phyloP scores from a whole-genome alignment of 64 coral and sea anemone species.

The Montipora efflorescens region DNA sequence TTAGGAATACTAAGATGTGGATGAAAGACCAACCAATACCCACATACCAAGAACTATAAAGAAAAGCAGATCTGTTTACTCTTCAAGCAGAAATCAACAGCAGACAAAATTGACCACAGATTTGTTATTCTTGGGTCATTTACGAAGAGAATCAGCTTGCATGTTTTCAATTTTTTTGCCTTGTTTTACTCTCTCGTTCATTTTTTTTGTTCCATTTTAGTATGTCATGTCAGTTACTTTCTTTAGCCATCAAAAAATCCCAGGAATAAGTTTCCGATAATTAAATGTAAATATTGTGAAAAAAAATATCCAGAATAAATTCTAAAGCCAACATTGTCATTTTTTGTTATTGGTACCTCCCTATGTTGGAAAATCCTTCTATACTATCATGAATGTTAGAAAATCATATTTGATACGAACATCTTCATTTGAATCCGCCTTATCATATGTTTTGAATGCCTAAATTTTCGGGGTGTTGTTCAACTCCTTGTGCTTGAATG shows the following conservation, averaged over 20 bases:
- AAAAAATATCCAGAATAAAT: background rate
- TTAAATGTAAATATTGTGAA: slow-evolving; percentile 1
- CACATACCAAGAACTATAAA: background rate
- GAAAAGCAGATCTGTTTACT: background rate
- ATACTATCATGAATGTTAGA: too few relatives aligned
- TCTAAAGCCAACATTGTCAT: background rate
- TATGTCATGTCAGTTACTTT: too few relatives aligned
- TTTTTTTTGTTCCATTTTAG: too few relatives aligned
- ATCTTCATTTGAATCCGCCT: too few relatives aligned
- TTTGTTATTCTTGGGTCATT: background rate
- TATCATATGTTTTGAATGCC: too few relatives aligned
- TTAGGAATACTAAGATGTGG: background rate
- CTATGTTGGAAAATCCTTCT: background rate
- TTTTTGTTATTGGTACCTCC: background rate
- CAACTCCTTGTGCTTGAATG: background rate
- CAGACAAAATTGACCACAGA: background rate
- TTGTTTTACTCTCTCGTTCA: too few relatives aligned
- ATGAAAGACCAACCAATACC: background rate
- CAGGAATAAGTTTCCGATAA: background rate
- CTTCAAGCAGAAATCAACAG: background rate
- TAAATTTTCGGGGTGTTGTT: background rate
- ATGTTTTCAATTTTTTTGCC: too few relatives aligned
- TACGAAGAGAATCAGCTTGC: too few relatives aligned
- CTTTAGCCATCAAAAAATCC: too few relatives aligned
- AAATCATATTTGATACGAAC: too few relatives aligned